Percentiles rank a stretch among this genome's conserved stretches.
phyloP scores from a whole-genome alignment of 1,140 invertebrate genomes.

The Aphaenogaster ashmeadi region DNA sequence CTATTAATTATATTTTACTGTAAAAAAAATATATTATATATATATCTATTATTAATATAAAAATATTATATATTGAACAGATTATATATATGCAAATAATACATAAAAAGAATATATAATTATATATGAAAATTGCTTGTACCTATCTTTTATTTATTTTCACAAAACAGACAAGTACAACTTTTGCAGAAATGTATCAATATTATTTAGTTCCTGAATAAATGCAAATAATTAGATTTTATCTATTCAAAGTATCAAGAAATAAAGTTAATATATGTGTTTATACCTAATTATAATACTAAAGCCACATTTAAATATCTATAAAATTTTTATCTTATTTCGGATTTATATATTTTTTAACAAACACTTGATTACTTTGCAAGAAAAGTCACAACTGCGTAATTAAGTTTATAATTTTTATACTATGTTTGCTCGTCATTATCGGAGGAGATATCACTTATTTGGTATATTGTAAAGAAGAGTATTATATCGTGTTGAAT shows the following conservation, averaged over 20 bases:
- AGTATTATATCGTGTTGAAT: neutral
- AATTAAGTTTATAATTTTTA: conserved; percentile 1
- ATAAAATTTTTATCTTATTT: neutral
- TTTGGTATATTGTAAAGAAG: too few species aligned
- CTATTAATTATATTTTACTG: neutral
- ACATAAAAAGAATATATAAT: conserved; percentile 1
- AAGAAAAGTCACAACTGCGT: neutral
- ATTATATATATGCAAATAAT: neutral
- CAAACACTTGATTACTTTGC: neutral
- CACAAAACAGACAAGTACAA: neutral
- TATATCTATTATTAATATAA: neutral
- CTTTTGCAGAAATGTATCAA: neutral
- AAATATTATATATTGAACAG: neutral
- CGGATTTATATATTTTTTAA: neutral
- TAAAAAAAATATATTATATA: conserved; percentile 8
- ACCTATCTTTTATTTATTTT: neutral
- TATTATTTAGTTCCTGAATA: neutral
- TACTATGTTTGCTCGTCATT: neutral
- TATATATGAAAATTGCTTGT: neutral
- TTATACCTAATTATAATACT: neutral
- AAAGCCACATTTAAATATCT: neutral
- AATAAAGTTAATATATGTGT: neutral
- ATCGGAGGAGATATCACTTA: neutral
- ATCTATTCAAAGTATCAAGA: neutral
- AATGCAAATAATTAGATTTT: neutral